Percentiles rank a stretch among this genome's conserved stretches.
These are phyloP conservation scores for Drosophila anomalata DNA, from an alignment of 2,888 invertebrate species.

Conservation along the genomic window DNA sequence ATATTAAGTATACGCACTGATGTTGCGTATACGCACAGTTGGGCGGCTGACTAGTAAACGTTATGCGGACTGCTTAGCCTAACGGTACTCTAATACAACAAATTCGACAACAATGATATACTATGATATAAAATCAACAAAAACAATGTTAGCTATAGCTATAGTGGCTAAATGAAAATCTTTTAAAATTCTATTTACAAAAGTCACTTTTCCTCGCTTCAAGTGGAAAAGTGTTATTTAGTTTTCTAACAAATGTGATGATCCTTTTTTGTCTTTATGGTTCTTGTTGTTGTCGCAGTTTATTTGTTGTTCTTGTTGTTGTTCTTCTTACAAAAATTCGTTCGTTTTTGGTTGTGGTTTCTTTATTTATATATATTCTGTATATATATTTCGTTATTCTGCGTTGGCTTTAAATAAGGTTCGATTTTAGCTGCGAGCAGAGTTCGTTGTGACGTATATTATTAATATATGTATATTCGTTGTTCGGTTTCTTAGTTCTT, in stretches of 20 bases:
- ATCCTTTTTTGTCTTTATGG: slow-evolving; percentile 37
- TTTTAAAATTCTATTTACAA: slow-evolving; percentile 10
- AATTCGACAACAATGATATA: slow-evolving; percentile 57
- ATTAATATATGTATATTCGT: slow-evolving; percentile 15
- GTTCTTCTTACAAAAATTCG: slow-evolving; percentile 48
- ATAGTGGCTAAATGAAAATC: background rate
- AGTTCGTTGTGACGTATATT: slow-evolving; percentile 20
- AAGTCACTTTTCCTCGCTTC: background rate
- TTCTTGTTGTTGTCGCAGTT: slow-evolving; percentile 36
- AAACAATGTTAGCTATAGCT: slow-evolving; percentile 15
- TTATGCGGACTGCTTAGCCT: slow-evolving; percentile 25
- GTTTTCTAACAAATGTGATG: slow-evolving; percentile 24
- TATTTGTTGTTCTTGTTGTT: slow-evolving; percentile 13
- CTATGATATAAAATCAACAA: slow-evolving; percentile 30
- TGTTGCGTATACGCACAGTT: slow-evolving; percentile 65
- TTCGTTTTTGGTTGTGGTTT: slow-evolving; percentile 55
- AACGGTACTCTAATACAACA: slow-evolving; percentile 37
- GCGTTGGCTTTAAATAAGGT: slow-evolving; percentile 52
- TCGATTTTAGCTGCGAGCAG: slow-evolving; percentile 29
- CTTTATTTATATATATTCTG: slow-evolving; percentile 9
- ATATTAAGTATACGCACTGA: slow-evolving; percentile 69
- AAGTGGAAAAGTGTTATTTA: background rate
- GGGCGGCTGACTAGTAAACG: slow-evolving; percentile 65
- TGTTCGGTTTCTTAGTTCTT: slow-evolving; percentile 24
- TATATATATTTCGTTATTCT: slow-evolving; percentile 42